Evolutionary conservation across 1,140 invertebrate genomes (phyloP), one percentile per base, ranked within the genome.

Genomic region (Drepana arcuata): DNA sequence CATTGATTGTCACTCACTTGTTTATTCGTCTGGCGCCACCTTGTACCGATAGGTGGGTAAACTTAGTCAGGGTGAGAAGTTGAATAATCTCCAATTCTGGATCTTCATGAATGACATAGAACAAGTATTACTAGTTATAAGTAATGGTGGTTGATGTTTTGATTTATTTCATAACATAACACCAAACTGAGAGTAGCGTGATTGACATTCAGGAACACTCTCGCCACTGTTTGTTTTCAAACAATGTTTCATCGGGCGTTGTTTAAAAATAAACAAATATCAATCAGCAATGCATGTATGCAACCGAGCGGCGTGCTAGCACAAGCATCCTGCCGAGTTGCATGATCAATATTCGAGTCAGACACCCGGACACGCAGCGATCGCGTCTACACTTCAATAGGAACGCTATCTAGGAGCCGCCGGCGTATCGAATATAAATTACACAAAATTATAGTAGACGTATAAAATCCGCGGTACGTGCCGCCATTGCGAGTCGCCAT

Each of bases 401-500:
- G 41, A 43, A 56, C 48, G 66, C 56, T 58, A 69, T 68, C 60
- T 60, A 67, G 49, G 27, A 54, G 60, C 67, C 60, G 66, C 54
- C 48, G 47, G 45, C 70, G 69, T 54, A 68, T 58, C 62, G 71
- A 73, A 79, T 79, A 73, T 75, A 75, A 79, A 79, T 70, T 71
- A 71, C 60, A 68, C 63, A 47, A 73, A 75, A 75, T 75, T 73
- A 73, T 73, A 66, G 67, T 51, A 66, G 64, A 67, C 55, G 66
- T 61, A 68, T 67, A 62, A 71, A 71, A 64, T 58, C 57, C 52
- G 59, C 69, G 58, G 37, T 47, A 54, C 49, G 60, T 55, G 55
- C 45, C 43, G 48, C 48, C 42, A 42, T 44, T 36, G 35, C 12
- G 11, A 33, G 53, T 47, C 53, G 61, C 51, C 58, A 57, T 62